Base-by-base conservation (phyloP, 2,888 invertebrate genomes). In the Pyralis farinalis region DNA sequence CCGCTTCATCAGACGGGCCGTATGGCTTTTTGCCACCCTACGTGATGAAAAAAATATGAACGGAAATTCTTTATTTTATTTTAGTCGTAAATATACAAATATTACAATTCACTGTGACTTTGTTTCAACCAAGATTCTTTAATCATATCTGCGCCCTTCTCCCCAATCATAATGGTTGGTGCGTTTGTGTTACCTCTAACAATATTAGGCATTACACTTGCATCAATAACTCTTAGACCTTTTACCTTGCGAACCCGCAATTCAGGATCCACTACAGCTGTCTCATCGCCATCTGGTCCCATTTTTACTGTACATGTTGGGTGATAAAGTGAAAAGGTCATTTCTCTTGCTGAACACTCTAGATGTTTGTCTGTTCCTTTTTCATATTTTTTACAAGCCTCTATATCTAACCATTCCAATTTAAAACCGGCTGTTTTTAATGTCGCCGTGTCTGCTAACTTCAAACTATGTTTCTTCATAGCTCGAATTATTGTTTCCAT, bases 271-370 rank as follows among this genome's bases (percentile, higher is more conserved):
- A 93, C 92, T 0, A 93, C 92, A 0, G 92, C 73, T 7, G 55
- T 61, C 0, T 68, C 51, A 51, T 89, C 89, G 6, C 43, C 55
- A 1, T 58, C 55, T 0, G 91, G 86, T 2, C 93, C 93, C 93
- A 93, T 93, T 69, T 88, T 92, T 0, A 84, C 84, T 0, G 92
- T 91, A 35, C 94, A 91, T 1, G 91, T 91, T 0, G 94, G 95
- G 74, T 95, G 95, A 56, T 94, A 95, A 29, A 95, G 91, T 0
- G 82, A 75, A 44, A 76, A 69, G 1, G 81, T 78, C 22, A 77
- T 33, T 44, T 74, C 44, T 69, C 82, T 45, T 1, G 66, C 46
- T 27, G 65, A 49, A 37, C 81, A 81, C 40, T 73, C 65, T 8
- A 78, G 44, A 47, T 61, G 63, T 1, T 71, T 60, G 34, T 79